Evolutionary conservation across 2,888 invertebrate species (phyloP), one percentile per base, ranked within the genome.

Genomic region (Ecliptopera silaceata): DNA sequence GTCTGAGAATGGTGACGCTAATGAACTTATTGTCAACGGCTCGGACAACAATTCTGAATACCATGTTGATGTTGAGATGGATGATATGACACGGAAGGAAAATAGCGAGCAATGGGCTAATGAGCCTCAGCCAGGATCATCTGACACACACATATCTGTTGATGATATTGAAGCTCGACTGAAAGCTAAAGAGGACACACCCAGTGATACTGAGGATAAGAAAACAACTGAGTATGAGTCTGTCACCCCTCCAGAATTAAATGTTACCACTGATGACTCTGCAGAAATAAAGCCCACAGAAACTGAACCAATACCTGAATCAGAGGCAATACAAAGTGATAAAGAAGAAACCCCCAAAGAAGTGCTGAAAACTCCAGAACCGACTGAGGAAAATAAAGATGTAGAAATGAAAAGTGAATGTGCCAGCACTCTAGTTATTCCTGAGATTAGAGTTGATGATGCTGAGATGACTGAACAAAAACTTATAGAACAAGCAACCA

Each of bases 1-100:
- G 62, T 92, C 93, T 11, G 94, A 95, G 76, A 94, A 95, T 79
- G 94, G 94, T 0, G 95, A 95, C 63, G 92, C 93, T 5, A 84
- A 92, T 53, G 92, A 93, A 65, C 91, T 92, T 32, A 85, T 93
- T 59, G 91, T 93, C 1, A 93, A 94, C 71, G 94, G 93, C 8
- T 88, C 93, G 5, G 93, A 94, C 61, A 88, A 87, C 59, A 91
- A 87, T 70, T 91, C 91, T 0, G 92, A 92, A 49, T 91, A 91
- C 59, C 91, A 90, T 84, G 92, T 81, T 70, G 93, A 85, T 74
- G 91, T 89, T 74, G 92, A 92, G 74, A 91, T 91, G 91, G 92
- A 92, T 72, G 92, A 91, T 59, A 84, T 89, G 80, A 84, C 91
- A 15, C 90, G 91, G 88, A 91, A 91, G 63, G 88, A 90, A 49